Base-by-base conservation (phyloP, 2,888 invertebrate species). In the Plebejus argus region DNA sequence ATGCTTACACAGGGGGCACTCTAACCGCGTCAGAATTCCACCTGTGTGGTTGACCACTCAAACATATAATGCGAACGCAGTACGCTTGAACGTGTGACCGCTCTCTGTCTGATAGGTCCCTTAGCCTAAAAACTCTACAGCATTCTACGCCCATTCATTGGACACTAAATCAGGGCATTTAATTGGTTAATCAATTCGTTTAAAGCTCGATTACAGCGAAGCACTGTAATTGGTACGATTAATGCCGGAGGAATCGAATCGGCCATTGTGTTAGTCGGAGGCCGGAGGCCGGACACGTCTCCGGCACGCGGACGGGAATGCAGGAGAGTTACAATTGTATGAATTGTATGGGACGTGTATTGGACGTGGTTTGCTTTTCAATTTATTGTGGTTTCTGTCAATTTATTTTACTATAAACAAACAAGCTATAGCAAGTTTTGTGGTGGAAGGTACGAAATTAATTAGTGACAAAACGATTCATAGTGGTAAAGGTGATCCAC, bases 221-320 rank as follows among this genome's bases (percentile, higher is more conserved):
- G 23, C 10, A 85, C 85, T 86, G 86, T 92, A 92, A 92, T 92
- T 92, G 91, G 88, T 83, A 89, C 89, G 90, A 91, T 90, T 89
- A 90, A 91, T 90, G 90, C 80, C 79, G 81, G 78, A 82, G 86
- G 86, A 85, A 89, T 86, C 89, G 88, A 90, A 90, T 90, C 89
- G 87, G 87, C 87, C 87, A 88, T 87, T 85, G 85, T 89, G 56
- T 72, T 35, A 72, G 58, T 1, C 49, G 49, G 49, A 49, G 49
- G 39, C 58, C 58, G 77, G 58, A 53, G 18, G 39, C 58, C 58
- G 77, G 58, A 72, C 71, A 72, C 58, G 72, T 77, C 61, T 72
- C 56, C 39, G 72, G 58, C 77, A 77, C 72, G 72, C 49, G 45
- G 53, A 18, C 6, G 28, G 28, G 28, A 6, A 66, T 15, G 28